Conservation (phyloP, 64 coral and sea anemone species). For the Pocillopora verrucosa region DNA sequence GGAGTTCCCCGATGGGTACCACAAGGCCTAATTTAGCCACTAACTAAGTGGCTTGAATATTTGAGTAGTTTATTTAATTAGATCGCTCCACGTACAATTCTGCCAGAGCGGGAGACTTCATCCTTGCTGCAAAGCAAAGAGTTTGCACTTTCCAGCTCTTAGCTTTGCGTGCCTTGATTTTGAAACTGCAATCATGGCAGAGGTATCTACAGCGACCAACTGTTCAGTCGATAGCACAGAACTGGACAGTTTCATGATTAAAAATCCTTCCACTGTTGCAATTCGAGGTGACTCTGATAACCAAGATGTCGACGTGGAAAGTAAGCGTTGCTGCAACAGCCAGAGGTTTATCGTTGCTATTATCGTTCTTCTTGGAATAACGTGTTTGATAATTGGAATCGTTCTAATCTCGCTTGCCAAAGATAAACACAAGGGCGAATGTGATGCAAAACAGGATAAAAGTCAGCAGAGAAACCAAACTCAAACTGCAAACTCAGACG, state of each 20-base stretch:
- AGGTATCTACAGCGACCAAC: not conserved
- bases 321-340: not conserved
- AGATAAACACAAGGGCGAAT: constrained; percentile 8
- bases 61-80: constrained; percentile 35
- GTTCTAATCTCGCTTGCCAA: constrained; percentile 63
- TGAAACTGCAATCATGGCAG: not conserved
- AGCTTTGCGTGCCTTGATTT: not conserved
- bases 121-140: not conserved
- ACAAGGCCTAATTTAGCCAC: not conserved
- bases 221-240: constrained; percentile 35
- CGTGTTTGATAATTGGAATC: constrained; percentile 68
- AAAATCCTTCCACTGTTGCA: constrained; percentile 14
- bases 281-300: not conserved
- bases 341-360: constrained; percentile 52
- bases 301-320: constrained; percentile 32
- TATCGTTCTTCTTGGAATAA: constrained; percentile 72
- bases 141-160: not conserved
- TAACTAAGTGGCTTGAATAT: constrained; percentile 15
- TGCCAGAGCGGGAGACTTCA: too few relatives aligned
- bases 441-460: not conserved
- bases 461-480: not conserved
- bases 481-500: not conserved
- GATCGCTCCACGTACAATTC: not conserved
- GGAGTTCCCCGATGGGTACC: not conserved
- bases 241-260: constrained; percentile 37